phyloP scores from a whole-genome alignment of 1,140 invertebrate genomes.

The Liolophura sinensis region DNA sequence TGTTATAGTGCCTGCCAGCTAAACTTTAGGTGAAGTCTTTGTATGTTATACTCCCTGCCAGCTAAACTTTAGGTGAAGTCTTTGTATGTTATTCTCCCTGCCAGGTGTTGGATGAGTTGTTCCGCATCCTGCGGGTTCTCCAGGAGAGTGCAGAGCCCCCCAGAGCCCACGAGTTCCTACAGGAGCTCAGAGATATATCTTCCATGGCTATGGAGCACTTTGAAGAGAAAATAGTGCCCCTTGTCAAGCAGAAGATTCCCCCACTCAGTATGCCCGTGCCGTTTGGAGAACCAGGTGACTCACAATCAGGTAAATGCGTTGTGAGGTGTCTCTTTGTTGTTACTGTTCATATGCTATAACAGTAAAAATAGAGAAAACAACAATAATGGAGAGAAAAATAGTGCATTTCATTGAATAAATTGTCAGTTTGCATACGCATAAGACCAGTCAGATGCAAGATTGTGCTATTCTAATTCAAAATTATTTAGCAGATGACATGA shows the following conservation, averaged over 20 bases:
- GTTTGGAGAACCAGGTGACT: conserved; percentile 20
- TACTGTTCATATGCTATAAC: no score
- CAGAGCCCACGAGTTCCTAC: conserved; percentile 80
- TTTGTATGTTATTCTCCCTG: conserved; percentile 20
- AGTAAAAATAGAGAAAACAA: no score
- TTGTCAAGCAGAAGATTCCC: conserved; percentile 41
- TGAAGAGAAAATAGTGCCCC: conserved; percentile 83
- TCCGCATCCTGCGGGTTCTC: conserved; percentile 72
- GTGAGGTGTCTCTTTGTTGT: no score
- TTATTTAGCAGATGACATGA: no score
- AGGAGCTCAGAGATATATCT: conserved; percentile 87
- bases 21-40: no score
- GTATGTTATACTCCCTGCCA: no score
- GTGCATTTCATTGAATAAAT: no score
- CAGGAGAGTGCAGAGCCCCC: conserved; percentile 69
- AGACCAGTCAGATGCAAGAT: no score
- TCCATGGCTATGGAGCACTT: conserved; percentile 98
- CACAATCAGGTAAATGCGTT: conserved; percentile 8
- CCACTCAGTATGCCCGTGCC: conserved; percentile 27
- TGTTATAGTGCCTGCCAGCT: no score
- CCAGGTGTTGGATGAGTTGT: conserved; percentile 88
- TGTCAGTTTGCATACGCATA: no score
- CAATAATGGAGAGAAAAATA: no score
- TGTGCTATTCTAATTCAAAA: no score
- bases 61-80: not conserved